Evolutionary conservation across 2,113 vertebrate genomes (phyloP).

Genomic region (Emydura subglobosa): DNA sequence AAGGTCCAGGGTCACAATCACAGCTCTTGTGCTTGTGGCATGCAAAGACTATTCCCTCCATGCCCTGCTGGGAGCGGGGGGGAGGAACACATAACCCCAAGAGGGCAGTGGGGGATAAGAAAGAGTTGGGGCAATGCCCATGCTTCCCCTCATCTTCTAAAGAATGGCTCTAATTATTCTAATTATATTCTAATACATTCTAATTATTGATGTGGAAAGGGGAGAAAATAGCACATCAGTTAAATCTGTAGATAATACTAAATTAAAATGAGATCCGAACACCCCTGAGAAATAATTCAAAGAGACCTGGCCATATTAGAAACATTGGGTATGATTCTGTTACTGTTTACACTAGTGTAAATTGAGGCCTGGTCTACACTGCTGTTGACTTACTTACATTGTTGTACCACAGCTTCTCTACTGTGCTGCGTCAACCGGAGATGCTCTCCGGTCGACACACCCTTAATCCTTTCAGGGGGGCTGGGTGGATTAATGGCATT

Average conservation of each 20-base stretch:
- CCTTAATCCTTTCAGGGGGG: no score
- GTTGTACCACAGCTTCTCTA: no score
- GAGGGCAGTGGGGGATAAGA: background rate
- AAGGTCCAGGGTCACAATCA: background rate
- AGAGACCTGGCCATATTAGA: background rate
- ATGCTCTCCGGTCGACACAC: no score
- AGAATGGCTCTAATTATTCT: no score
- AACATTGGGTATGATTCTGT: background rate
- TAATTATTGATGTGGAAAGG: background rate
- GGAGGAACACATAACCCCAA: background rate
- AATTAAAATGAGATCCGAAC: background rate
- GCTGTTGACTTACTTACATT: no score
- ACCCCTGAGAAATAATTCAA: accelerated
- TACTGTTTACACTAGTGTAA: background rate
- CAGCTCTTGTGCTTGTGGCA: background rate
- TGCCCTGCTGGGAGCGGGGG: background rate
- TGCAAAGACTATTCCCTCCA: background rate
- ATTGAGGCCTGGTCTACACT: background rate
- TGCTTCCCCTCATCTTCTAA: background rate
- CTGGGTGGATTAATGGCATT: no score
- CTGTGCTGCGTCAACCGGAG: no score
- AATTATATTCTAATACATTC: no score
- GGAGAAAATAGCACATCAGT: background rate
- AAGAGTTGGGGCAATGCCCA: background rate
- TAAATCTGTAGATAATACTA: background rate